phyloP scores from a whole-genome alignment of 2,113 vertebrate species.

The Neolamprologus kungweensis region DNA sequence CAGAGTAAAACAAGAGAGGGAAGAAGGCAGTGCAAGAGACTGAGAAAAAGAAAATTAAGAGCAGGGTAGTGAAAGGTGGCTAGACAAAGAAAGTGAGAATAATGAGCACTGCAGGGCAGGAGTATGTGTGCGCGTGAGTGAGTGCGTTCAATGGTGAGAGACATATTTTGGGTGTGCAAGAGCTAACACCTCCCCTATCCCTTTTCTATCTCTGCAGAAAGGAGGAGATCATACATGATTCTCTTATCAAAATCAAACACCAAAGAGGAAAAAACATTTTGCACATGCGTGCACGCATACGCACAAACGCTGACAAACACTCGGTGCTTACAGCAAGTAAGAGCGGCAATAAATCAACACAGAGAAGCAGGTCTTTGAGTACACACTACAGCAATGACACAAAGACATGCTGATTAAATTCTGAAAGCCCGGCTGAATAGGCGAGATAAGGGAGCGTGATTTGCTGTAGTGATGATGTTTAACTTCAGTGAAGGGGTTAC shows the following conservation, averaged over 20 bases:
- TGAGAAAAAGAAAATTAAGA: background rate
- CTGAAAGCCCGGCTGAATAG: conserved; percentile 37
- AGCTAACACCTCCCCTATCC: background rate
- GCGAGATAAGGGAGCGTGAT: conserved; percentile 36
- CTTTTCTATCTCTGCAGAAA: background rate
- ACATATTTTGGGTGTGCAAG: background rate
- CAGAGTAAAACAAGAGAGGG: background rate
- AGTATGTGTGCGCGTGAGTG: background rate
- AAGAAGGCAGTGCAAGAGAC: background rate
- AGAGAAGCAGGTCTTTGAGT: conserved; percentile 19
- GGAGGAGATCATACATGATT: background rate
- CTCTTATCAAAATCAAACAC: background rate
- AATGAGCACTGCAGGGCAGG: background rate
- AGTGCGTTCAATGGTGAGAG: background rate
- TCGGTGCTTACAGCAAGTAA: background rate
- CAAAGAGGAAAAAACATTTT: background rate
- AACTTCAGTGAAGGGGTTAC: conserved; percentile 10
- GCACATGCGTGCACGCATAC: background rate
- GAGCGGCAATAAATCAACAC: background rate
- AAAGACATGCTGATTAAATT: conserved; percentile 32
- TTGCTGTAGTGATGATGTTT: conserved; percentile 36
- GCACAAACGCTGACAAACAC: background rate
- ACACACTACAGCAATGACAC: conserved; percentile 6
- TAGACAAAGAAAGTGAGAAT: background rate
- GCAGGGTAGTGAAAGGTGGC: background rate